Base-by-base conservation (phyloP, 2,113 vertebrate species). In the Amphiprion ocellaris region DNA sequence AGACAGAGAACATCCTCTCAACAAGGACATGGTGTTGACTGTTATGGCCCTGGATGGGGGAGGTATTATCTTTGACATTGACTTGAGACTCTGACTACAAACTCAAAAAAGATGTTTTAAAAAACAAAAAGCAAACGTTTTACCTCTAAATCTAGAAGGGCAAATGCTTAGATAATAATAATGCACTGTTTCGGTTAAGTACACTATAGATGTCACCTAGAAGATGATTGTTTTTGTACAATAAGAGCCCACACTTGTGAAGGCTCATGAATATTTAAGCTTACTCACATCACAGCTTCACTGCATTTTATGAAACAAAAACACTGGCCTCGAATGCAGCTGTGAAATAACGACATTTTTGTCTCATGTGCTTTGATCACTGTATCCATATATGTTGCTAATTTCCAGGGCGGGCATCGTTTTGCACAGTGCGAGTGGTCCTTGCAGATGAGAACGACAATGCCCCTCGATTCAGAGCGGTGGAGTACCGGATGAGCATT, bases 371-470 rank as follows among this genome's bases (percentile, higher is more conserved):
- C 33, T 30, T 23, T 44, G 15, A 21, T 30, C 8, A 56, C 23
- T 19, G 10, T 12, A 5, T 47, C 19, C 8, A 30, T 65, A 21
- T 56, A 37, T 30, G 12, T 64, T 52, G 1, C 62, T 73, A 10
- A 39, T 58, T 53, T 69, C 69, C 84, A 94, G 93, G 93, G 21
- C 96, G 97, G 77, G 96, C 95, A 0, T 96, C 96, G 0, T 99
- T 99, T 90, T 99, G 97, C 77, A 97, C 96, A 0, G 96, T 99
- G 50, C 94, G 96, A 69, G 96, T 99, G 66, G 96, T 99, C 52
- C 94, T 99, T 24, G 93, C 94, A 49, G 98, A 99, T 84, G 97
- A 98, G 85, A 99, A 99, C 77, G 98, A 99, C 93, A 99, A 99
- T 0, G 94, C 96, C 44, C 98, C 98, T 1, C 94, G 94, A 37